Conservation (phyloP, 1,140 invertebrate species). For the Bombus cullumanus region DNA sequence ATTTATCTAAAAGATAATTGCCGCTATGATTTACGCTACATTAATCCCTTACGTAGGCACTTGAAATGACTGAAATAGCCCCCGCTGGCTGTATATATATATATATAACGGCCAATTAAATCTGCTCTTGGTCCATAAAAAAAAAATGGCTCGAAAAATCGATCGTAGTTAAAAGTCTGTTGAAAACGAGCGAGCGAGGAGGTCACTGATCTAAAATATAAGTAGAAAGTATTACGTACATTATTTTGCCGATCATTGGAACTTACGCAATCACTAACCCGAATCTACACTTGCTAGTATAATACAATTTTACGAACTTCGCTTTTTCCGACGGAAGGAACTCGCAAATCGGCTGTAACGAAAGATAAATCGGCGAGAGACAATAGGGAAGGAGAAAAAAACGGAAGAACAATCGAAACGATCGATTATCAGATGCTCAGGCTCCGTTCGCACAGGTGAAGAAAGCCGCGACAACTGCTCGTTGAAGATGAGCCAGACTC, state of each 20-base stretch:
- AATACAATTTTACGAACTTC: no score
- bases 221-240: conserved; percentile 29
- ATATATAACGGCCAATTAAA: neutral
- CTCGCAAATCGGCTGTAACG: no score
- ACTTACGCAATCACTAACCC: neutral
- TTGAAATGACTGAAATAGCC: neutral
- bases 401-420: no score
- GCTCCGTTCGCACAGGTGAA: no score
- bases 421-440: no score
- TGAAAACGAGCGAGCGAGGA: conserved; percentile 10
- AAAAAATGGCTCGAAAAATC: neutral
- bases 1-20: neutral
- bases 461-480: no score
- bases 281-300: no score
- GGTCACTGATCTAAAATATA: neutral
- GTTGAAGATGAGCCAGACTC: no score
- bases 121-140: neutral
- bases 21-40: neutral
- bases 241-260: neutral
- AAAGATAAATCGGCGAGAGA: no score
- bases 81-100: neutral
- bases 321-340: no score
- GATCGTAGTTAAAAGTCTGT: neutral
- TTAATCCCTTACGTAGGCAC: neutral
- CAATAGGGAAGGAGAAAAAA: no score